Evolutionary conservation across 2,113 vertebrate genomes (phyloP).

Genomic region (Malaclemys terrapin): DNA sequence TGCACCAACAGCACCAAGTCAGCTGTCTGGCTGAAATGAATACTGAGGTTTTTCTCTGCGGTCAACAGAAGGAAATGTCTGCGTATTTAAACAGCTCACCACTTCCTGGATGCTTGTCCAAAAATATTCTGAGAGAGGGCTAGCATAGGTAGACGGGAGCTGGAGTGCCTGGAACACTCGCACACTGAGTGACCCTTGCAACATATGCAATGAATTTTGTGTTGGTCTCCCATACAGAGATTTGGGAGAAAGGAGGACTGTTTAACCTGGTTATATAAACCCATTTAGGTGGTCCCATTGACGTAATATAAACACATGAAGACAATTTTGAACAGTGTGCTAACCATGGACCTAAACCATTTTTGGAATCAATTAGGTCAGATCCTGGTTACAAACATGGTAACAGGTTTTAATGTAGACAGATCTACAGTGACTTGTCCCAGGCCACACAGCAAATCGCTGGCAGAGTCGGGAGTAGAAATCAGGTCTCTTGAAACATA

Average conservation of each 20-base stretch:
- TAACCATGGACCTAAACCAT: constrained; percentile 34
- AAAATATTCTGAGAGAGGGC: not conserved
- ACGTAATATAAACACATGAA: not conserved
- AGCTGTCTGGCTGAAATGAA: not conserved
- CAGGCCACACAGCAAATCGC: not conserved
- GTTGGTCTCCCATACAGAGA: not conserved
- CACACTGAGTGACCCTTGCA: accelerated
- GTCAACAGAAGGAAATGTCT: not conserved
- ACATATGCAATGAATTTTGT: not conserved
- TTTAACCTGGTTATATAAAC: not conserved
- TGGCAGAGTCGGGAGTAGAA: not conserved
- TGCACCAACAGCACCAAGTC: not conserved
- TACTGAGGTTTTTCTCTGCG: not conserved
- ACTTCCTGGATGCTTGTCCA: not conserved
- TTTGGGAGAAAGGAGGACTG: not conserved
- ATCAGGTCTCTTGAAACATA: not conserved
- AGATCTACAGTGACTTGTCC: not conserved
- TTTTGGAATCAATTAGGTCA: not conserved
- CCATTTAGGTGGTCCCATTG: not conserved
- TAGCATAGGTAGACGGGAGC: not conserved
- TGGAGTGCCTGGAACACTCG: too few relatives aligned
- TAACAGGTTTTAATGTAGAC: not conserved
- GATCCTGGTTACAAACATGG: not conserved
- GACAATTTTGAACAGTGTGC: constrained; percentile 8
- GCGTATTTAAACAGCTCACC: not conserved